Evolutionary conservation across 2,113 vertebrate genomes (phyloP), one percentile per base, ranked within the genome.

Genomic region (Chloroceryle aenea): DNA sequence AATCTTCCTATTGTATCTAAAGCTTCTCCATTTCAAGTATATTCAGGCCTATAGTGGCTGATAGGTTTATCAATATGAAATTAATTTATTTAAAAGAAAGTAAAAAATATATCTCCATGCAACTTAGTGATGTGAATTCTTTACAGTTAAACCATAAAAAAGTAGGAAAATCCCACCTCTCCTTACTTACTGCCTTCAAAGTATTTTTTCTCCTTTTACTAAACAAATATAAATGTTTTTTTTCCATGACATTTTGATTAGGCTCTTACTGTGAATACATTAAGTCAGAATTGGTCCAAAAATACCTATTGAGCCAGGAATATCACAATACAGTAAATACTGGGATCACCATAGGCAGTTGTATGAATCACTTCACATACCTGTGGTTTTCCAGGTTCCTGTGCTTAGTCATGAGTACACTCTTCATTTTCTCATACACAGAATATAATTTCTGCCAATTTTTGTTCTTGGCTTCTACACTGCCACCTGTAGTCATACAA

Each of bases 401-500:
- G 85, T 96, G 96, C 97, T 97, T 97, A 98, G 95, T 98, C 95
- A 95, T 90, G 86, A 97, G 93, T 92, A 95, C 95, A 89, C 92
- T 96, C 97, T 96, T 97, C 96, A 83, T 97, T 97, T 97, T 97
- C 95, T 95, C 0, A 8, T 38, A 80, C 87, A 95, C 74, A 82
- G 94, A 96, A 93, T 38, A 88, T 92, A 95, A 94, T 96, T 98
- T 98, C 97, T 96, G 89, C 96, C 97, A 97, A 69, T 94, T 96
- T 95, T 94, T 59, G 34, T 95, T 97, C 96, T 97, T 96, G 97
- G 96, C 91, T 98, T 98, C 97, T 95, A 98, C 82, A 98, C 97
- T 98, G 98, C 98, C 98, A 98, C 97, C 98, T 98, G 97, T 98
- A 98, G 98, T 98, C 97, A 94, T 26, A 96, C 42, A 97, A 95